Base-by-base conservation (phyloP, 1,140 invertebrate species). In the Trissolcus basalis region DNA sequence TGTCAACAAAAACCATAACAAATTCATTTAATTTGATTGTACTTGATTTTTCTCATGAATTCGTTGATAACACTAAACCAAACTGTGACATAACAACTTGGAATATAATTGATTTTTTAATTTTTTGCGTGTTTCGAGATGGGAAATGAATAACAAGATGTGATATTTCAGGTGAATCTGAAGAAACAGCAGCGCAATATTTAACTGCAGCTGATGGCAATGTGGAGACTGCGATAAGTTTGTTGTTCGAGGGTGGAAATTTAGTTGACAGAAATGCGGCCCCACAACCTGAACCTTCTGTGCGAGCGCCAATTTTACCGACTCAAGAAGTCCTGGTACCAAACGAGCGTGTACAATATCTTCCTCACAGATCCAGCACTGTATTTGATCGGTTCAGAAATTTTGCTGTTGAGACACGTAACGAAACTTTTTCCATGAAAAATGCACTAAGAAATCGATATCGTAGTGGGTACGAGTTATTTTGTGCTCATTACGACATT, bases 381-480 rank as follows among this genome's bases (percentile, higher is more conserved):
- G 90, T 92, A 11, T 93, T 93, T 85, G 92, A 93, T 85, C 90
- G 90, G 70, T 93, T 93, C 79, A 80, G 92, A 64, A 91, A 93
- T 86, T 93, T 93, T 83, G 88, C 91, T 65, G 90, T 91, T 43
- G 92, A 92, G 88, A 90, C 91, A 63, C 87, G 91, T 92, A 48
- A 48, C 6, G 5, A 35, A 35, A 35, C n/a, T 49, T 6, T 49
- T 9, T 49, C 13, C 13, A 19, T 49, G 4, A 27, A 49, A 14
- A 16, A 14, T 49, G 15, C 14, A 49, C 5, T 35, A 6, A 35
- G 5, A 35, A 35, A 35, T n/a, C n/a, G n/a, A n/a, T n/a, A n/a
- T n/a, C n/a, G n/a, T n/a, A n/a, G n/a, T n/a, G n/a, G n/a, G n/a
- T 35, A 35, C 10, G n/a, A n/a, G n/a, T n/a, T n/a, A n/a, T n/a